Conservation (phyloP, 1,140 invertebrate species). For the Tetraneura akinire region DNA sequence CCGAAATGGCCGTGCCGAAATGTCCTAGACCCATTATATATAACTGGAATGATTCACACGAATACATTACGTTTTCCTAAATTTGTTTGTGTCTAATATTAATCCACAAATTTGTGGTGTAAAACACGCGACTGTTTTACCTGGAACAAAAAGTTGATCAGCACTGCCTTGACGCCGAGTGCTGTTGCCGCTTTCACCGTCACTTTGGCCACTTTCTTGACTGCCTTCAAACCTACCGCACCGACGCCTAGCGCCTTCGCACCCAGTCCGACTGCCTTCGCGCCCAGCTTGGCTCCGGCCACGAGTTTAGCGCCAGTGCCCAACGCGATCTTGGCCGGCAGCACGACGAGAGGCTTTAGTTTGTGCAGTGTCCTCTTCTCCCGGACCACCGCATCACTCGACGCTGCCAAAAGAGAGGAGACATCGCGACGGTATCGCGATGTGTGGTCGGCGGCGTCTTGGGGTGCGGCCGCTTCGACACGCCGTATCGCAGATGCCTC, state of each 20-base stretch:
- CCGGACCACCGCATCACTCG: not conserved
- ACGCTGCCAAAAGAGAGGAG: not conserved
- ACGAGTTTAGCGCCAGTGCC: conserved; percentile 6
- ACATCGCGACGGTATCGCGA: not conserved
- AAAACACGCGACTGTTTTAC: not conserved
- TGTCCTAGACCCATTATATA: too few species aligned
- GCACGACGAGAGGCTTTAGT: conserved; percentile 12
- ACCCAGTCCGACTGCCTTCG: conserved; percentile 13
- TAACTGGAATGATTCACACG: too few species aligned
- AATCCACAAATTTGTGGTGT: not conserved
- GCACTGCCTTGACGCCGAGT: conserved; percentile 38
- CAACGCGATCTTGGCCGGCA: conserved; percentile 20
- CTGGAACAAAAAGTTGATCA: conserved; percentile 48
- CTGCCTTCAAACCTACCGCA: not conserved
- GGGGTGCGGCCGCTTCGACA: not conserved
- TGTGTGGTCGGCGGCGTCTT: not conserved
- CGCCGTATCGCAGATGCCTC: not conserved
- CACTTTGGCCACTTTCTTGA: conserved; percentile 36
- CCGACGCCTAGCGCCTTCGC: conserved; percentile 31
- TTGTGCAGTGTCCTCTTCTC: conserved; percentile 24
- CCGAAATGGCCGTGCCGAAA: too few species aligned
- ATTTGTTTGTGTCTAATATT: too few species aligned
- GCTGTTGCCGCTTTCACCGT: conserved; percentile 39
- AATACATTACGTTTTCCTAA: too few species aligned
- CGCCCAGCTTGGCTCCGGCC: conserved; percentile 1